A percentile compares a stretch with the other conserved stretches of the same genome.
phyloP scores from a whole-genome alignment of 2,888 invertebrate genomes.

The Dyspetes luteomarginatus region DNA sequence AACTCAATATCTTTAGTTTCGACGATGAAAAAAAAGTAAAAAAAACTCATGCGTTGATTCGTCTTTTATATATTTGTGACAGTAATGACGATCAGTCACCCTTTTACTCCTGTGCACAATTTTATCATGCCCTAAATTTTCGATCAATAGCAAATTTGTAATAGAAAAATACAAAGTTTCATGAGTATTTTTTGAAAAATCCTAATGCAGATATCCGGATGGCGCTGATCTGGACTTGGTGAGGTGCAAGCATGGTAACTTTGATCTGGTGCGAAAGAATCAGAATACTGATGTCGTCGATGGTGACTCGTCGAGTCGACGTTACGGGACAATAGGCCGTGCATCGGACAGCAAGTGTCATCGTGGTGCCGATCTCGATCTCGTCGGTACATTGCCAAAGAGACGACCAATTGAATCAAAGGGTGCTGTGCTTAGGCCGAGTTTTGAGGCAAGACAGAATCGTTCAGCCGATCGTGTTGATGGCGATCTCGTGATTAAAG shows the following conservation, averaged over 20 bases:
- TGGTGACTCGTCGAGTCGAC: conserved; percentile 70
- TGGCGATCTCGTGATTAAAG: conserved; percentile 73
- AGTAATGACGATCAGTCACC: no score
- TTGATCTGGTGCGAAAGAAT: conserved; percentile 75
- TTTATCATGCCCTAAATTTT: background rate
- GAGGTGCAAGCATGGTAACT: conserved; percentile 78
- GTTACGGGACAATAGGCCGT: conserved; percentile 61
- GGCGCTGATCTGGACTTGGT: conserved; percentile 78
- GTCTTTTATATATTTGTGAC: no score
- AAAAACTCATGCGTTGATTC: no score
- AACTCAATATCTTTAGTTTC: no score
- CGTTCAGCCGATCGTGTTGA: conserved; percentile 60
- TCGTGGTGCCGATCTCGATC: conserved; percentile 75
- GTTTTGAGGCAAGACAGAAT: conserved; percentile 51
- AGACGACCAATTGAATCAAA: conserved; percentile 69
- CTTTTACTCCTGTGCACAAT: no score
- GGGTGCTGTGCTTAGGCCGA: conserved; percentile 55
- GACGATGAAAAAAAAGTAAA: no score
- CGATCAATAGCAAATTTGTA: background rate
- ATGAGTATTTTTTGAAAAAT: background rate
- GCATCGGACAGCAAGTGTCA: conserved; percentile 69
- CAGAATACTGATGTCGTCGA: conserved; percentile 71
- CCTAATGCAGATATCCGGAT: conserved; percentile 76
- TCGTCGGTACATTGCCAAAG: conserved; percentile 78
- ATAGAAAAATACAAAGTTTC: background rate